These are phyloP conservation scores for Cepaea nemoralis DNA, from an alignment of 1,140 invertebrate genomes.

Conservation along the genomic window DNA sequence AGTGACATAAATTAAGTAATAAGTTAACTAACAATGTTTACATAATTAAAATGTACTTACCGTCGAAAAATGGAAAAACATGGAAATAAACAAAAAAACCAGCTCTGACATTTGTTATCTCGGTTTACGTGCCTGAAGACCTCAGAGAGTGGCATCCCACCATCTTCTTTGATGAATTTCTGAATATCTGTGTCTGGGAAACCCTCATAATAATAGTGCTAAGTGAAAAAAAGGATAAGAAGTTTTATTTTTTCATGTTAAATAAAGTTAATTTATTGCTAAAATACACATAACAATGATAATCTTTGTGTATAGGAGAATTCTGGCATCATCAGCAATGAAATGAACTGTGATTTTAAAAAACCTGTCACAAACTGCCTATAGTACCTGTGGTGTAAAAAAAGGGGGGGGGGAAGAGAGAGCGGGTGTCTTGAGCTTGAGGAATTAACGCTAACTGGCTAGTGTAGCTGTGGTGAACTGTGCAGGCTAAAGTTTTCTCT, in stretches of 20 bases:
- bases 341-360: no score
- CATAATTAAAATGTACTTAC: constrained; percentile 18
- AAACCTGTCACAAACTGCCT: no score
- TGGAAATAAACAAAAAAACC: constrained; percentile 40
- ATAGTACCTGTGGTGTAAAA: no score
- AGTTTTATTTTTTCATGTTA: neutral
- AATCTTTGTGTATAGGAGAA: no score
- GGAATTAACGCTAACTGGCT: no score
- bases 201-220: constrained; percentile 86
- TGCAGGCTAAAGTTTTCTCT: no score
- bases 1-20: neutral
- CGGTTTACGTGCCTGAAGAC: constrained; percentile 33
- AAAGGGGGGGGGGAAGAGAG: no score
- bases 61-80: constrained; percentile 30
- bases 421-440: no score
- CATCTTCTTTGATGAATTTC: constrained; percentile 77
- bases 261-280: no score
- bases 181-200: constrained; percentile 89
- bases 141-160: constrained; percentile 29
- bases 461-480: no score
- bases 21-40: neutral
- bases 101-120: neutral
- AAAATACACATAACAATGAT: no score
- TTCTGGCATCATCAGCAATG: no score
- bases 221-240: neutral